phyloP scores from a whole-genome alignment of 2,888 invertebrate species.

The Temnothorax unifasciatus region DNA sequence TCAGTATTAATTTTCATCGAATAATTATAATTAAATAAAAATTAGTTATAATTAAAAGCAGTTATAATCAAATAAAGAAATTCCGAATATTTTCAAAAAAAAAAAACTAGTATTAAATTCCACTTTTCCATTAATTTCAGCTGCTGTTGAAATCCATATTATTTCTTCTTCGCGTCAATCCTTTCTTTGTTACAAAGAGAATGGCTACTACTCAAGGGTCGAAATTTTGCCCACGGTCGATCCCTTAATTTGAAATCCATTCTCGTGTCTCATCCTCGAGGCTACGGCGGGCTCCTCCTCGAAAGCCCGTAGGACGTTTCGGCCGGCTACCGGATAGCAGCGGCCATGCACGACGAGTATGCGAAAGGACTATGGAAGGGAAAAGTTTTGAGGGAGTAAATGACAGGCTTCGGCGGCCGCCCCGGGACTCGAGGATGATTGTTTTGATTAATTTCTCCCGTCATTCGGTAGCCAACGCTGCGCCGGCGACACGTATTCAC shows the following conservation, averaged over 20 bases:
- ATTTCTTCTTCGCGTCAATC: neutral
- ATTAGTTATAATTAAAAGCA: too few species aligned
- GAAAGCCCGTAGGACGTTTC: constrained; percentile 39
- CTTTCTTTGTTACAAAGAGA: neutral
- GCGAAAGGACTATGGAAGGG: constrained; percentile 65
- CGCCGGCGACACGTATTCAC: constrained; percentile 75
- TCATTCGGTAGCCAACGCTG: constrained; percentile 80
- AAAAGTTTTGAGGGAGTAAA: constrained; percentile 78
- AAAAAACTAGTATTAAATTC: neutral
- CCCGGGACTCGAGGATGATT: constrained; percentile 79
- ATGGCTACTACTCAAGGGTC: constrained; percentile 13
- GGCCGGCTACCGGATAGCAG: constrained; percentile 73
- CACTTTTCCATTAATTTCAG: neutral
- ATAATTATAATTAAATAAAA: neutral
- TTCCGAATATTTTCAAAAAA: neutral
- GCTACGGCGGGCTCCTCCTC: constrained; percentile 50
- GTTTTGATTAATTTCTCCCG: constrained; percentile 83
- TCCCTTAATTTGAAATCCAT: constrained; percentile 69
- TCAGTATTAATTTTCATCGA: neutral
- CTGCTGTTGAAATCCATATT: neutral
- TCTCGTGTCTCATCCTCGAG: constrained; percentile 52
- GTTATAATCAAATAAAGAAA: neutral
- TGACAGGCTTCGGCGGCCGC: constrained; percentile 79
- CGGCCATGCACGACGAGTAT: constrained; percentile 66
- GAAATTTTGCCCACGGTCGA: constrained; percentile 63